Base-by-base conservation (phyloP, 2,888 invertebrate species). In the Ferrisia virgata region DNA sequence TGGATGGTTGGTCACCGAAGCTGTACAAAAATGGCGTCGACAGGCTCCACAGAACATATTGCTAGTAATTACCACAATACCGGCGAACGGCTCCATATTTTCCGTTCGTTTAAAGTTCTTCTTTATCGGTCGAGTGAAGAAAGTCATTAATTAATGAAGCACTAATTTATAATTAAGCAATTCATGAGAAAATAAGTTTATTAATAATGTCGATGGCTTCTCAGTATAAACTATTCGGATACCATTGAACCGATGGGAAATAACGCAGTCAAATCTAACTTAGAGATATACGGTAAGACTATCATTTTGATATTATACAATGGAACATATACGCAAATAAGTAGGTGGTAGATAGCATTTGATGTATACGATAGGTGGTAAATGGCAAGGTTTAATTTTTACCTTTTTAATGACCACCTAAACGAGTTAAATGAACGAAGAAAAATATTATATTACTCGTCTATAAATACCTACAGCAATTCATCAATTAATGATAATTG, bases 101-200 rank as follows among this genome's bases (percentile, higher is more conserved):
- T 82, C 39, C 39, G 82, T 82, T 82, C 82, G 39, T 64, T 82
- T 82, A 82, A 82, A 82, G 58, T 82, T 36, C 82, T 82, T 58
- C 82, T 58, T 82, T 33, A 82, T 82, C 82, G 82, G 82, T 33
- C 82, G 82, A 82, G 64, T 82, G 82, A 82, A 82, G 82, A 82
- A 58, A 82, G 82, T 82, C 82, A 64, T 82, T 82, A 82, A 82
- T 82, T 82, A 82, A 82, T 82, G 69, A 82, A 82, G 82, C 82
- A 69, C 69, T 82, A 82, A 82, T 82, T 82, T 82, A 82, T 82
- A 82, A 82, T 82, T 82, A 82, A 82, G 82, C 82, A 64, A 82
- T 82, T 82, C 82, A 82, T 82, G 82, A 82, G 82, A 82, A 82
- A 82, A 82, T 81, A 82, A 58, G 58, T 64, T 82, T 58, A 82